phyloP scores from a whole-genome alignment of 1,140 invertebrate genomes.

The Drosophila watanabei region DNA sequence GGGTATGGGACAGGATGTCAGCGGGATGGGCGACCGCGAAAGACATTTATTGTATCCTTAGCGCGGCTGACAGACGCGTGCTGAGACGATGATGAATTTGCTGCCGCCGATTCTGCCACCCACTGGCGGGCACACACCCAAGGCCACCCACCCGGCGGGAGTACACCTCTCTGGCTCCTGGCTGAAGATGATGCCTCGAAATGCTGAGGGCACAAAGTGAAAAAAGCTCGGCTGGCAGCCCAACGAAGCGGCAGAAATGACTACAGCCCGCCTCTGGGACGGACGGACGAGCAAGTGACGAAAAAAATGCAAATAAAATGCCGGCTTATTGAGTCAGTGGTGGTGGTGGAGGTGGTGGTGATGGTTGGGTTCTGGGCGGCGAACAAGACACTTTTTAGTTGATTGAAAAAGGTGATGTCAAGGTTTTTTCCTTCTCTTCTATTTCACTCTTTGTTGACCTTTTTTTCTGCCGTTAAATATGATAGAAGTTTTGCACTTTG shows the following conservation, averaged over 20 bases:
- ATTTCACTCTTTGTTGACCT: conserved; percentile 44
- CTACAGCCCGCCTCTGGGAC: conserved; percentile 51
- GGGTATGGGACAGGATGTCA: conserved; percentile 35
- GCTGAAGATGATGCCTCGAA: conserved; percentile 13
- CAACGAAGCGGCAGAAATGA: conserved; percentile 60
- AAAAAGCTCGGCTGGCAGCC: conserved; percentile 43
- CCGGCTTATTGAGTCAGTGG: conserved; percentile 74
- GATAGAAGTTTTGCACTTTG: conserved; percentile 49
- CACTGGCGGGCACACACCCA: not conserved
- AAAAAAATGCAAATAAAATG: conserved; percentile 83
- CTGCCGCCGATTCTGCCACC: conserved; percentile 40
- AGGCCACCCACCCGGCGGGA: not conserved
- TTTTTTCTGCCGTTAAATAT: conserved; percentile 46
- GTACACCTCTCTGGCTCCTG: not conserved
- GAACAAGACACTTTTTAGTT: conserved; percentile 71
- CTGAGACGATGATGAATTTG: conserved; percentile 83
- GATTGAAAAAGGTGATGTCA: conserved; percentile 79
- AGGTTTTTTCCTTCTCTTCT: conserved; percentile 34
- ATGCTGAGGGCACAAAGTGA: conserved; percentile 58
- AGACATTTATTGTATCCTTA: conserved; percentile 85
- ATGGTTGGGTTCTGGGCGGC: conserved; percentile 1
- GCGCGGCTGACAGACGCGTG: conserved; percentile 78
- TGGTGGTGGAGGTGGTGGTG: conserved; percentile 7
- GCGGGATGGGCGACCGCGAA: conserved; percentile 62
- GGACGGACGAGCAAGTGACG: conserved; percentile 59